phyloP scores from a whole-genome alignment of 2,888 invertebrate species.

The Mycalesis mineus region DNA sequence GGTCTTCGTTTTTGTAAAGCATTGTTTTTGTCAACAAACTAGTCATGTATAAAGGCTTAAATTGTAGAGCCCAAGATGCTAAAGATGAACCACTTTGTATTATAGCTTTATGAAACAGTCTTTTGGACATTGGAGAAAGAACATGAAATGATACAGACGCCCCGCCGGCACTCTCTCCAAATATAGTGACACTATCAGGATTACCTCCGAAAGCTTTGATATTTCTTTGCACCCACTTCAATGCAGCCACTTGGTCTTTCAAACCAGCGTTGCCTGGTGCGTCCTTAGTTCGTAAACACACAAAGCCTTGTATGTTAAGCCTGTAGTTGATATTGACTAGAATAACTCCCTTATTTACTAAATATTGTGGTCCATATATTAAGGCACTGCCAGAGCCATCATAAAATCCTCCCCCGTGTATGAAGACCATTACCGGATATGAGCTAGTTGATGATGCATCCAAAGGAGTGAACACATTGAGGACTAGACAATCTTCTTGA shows the following conservation, averaged over 20 bases:
- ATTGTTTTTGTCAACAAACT: conserved; percentile 54
- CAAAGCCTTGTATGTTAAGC: conserved; percentile 58
- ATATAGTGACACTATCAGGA: conserved; percentile 54
- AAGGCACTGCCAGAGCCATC: conserved; percentile 47
- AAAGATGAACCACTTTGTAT: conserved; percentile 61
- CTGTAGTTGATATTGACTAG: conserved; percentile 63
- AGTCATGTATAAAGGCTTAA: conserved; percentile 50
- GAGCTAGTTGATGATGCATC: conserved; percentile 30
- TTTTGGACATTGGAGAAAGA: conserved; percentile 59
- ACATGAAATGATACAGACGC: conserved; percentile 57
- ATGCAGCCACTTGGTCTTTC: conserved; percentile 60
- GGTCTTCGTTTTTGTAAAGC: conserved; percentile 46
- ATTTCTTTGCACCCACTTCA: conserved; percentile 56
- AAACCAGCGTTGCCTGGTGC: conserved; percentile 62
- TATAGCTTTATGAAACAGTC: conserved; percentile 62
- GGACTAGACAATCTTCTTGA: conserved; percentile 48
- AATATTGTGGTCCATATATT: conserved; percentile 56
- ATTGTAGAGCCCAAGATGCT: conserved; percentile 55
- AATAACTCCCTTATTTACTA: conserved; percentile 53
- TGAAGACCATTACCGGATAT: conserved; percentile 62
- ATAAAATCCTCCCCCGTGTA: conserved; percentile 65
- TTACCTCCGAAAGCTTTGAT: conserved; percentile 58
- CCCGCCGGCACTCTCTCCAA: conserved; percentile 65
- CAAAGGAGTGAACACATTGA: conserved; percentile 57
- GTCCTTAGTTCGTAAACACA: conserved; percentile 56